Percentiles rank a stretch among this genome's conserved stretches.
Evolutionary conservation across 2,113 vertebrate genomes (phyloP).

Genomic region (Neotoma lepida): DNA sequence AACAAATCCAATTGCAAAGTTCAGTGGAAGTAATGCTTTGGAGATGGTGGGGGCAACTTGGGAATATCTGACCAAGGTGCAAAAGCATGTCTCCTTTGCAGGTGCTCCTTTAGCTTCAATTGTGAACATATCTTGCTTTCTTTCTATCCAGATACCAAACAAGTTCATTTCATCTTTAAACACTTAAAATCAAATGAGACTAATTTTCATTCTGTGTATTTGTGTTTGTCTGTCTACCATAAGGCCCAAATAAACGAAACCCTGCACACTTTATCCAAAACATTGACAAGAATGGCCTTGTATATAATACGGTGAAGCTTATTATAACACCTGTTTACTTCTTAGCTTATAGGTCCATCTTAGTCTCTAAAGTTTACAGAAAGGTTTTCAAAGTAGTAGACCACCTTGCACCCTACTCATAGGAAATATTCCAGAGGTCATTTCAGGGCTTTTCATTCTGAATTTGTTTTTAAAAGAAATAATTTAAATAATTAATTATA

Average conservation of each 20-base stretch:
- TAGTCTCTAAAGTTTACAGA: neutral
- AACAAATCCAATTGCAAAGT: neutral
- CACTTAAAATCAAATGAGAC: neutral
- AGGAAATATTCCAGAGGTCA: neutral
- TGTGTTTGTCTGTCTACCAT: neutral
- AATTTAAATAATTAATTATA: constrained; percentile 8
- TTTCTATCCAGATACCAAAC: neutral
- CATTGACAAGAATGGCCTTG: neutral
- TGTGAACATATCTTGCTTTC: neutral
- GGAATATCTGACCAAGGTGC: neutral
- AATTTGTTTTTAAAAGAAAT: constrained; percentile 37
- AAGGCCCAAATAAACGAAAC: neutral
- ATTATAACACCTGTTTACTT: neutral
- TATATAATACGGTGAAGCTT: neutral
- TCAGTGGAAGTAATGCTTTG: neutral
- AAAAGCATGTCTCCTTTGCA: neutral
- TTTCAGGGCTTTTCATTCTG: neutral
- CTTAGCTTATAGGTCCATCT: neutral
- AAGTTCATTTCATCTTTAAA: neutral
- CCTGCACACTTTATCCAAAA: neutral
- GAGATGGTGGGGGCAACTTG: neutral
- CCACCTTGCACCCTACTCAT: neutral
- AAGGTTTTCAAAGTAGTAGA: neutral
- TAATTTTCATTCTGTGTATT: neutral
- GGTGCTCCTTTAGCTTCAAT: neutral